Evolutionary conservation across 2,888 invertebrate species (phyloP).

Genomic region (Clitarchus hookeri): DNA sequence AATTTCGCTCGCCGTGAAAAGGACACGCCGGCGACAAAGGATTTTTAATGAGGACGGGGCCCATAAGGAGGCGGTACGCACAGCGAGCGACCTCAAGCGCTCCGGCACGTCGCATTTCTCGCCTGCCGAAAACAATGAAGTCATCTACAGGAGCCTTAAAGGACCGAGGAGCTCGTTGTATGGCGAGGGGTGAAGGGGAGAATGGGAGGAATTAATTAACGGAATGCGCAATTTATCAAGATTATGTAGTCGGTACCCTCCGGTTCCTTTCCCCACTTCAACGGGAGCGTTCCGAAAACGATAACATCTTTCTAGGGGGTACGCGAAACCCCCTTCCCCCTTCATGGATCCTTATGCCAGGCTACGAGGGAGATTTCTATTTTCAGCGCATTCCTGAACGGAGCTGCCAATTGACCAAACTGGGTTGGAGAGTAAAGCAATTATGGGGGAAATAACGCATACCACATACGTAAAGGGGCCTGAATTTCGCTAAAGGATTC

Average conservation of each 20-base stretch:
- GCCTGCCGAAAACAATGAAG: too few species aligned
- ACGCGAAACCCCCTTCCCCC: background rate
- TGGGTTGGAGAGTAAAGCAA: too few species aligned
- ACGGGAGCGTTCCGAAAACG: background rate
- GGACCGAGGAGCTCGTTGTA: background rate
- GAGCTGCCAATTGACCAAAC: too few species aligned
- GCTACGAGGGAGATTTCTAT: too few species aligned
- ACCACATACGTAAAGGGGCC: too few species aligned
- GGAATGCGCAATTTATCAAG: conserved; percentile 5
- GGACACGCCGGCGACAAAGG: background rate
- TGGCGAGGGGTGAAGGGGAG: background rate
- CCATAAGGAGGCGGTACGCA: background rate
- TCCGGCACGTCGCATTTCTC: background rate
- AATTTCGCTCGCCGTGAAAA: background rate
- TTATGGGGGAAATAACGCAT: too few species aligned
- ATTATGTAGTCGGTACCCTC: background rate
- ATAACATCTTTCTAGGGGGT: background rate
- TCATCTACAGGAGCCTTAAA: background rate
- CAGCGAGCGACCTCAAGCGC: background rate
- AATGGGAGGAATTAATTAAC: conserved; percentile 1
- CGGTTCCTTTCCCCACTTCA: background rate
- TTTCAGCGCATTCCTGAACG: too few species aligned
- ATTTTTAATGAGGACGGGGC: background rate
- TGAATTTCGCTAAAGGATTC: too few species aligned
- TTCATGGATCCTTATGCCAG: too few species aligned